Evolutionary conservation across 1,140 invertebrate genomes (phyloP).

Genomic region (Littorina saxatilis): DNA sequence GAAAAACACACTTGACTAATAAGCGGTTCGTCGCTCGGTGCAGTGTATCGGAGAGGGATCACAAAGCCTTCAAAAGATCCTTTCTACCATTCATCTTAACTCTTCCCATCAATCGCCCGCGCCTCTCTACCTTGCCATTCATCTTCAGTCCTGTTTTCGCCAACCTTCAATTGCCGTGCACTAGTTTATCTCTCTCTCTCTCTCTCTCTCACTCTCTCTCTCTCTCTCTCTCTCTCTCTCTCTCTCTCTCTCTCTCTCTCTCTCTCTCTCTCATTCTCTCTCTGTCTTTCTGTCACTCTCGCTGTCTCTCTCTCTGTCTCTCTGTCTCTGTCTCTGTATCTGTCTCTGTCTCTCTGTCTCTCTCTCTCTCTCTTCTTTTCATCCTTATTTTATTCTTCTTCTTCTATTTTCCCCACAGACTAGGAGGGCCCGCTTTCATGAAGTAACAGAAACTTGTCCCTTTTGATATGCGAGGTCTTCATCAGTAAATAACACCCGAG

Average conservation of each 20-base stretch:
- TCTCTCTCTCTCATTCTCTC: neutral
- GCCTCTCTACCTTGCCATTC: too few species aligned
- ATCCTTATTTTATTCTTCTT: too few species aligned
- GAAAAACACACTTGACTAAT: too few species aligned
- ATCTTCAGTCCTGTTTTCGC: too few species aligned
- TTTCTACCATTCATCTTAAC: too few species aligned
- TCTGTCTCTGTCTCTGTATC: neutral
- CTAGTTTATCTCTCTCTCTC: neutral
- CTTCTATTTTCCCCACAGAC: too few species aligned
- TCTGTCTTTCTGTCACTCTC: neutral
- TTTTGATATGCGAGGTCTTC: neutral
- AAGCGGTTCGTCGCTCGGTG: too few species aligned
- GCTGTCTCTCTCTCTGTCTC: neutral
- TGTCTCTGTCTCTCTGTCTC: neutral
- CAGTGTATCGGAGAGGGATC: too few species aligned
- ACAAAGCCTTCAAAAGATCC: too few species aligned
- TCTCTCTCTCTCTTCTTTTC: neutral
- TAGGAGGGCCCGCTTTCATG: neutral
- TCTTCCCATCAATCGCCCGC: too few species aligned
- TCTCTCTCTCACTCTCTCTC: neutral
- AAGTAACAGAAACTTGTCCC: neutral
- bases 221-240: neutral
- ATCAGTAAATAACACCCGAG: slow-evolving; percentile 36
- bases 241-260: slow-evolving; percentile 6
- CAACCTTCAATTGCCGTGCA: too few species aligned